Conservation (phyloP, 2,888 invertebrate genomes). For the Pinctada fucata region DNA sequence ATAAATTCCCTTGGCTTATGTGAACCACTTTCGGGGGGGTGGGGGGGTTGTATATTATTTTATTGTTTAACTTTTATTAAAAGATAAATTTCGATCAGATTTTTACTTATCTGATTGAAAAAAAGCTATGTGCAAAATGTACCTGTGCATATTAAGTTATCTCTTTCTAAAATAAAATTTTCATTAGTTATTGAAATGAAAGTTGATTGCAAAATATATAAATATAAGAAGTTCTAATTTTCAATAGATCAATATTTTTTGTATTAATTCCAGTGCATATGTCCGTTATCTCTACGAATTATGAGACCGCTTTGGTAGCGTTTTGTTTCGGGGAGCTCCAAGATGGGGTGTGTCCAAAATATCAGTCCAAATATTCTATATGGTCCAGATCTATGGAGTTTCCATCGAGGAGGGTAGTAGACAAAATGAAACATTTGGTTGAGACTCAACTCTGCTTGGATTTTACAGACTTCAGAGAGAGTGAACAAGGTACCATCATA, state of each 20-base stretch:
- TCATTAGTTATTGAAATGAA: too few relatives aligned
- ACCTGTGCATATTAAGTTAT: too few relatives aligned
- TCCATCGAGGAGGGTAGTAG: background rate
- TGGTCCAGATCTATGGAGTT: background rate
- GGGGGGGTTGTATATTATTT: too few relatives aligned
- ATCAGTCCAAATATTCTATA: background rate
- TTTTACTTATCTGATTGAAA: too few relatives aligned
- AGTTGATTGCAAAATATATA: too few relatives aligned
- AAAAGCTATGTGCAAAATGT: too few relatives aligned
- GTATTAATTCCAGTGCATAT: background rate
- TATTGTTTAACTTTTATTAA: too few relatives aligned
- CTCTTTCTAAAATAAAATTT: too few relatives aligned
- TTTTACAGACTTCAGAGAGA: background rate
- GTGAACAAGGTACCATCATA: background rate
- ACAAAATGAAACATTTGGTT: background rate
- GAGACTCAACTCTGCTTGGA: background rate
- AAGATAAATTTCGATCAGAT: too few relatives aligned
- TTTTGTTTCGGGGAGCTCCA: background rate
- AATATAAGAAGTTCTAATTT: too few relatives aligned
- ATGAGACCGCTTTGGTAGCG: background rate
- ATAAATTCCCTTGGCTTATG: too few relatives aligned
- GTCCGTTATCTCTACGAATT: background rate
- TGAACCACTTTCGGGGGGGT: too few relatives aligned
- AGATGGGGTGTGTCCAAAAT: background rate
- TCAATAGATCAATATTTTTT: background rate